A percentile compares a stretch with the other conserved stretches of the same genome.
Evolutionary conservation across 2,113 vertebrate genomes (phyloP).

Genomic region (Gymnocephalus cernua): DNA sequence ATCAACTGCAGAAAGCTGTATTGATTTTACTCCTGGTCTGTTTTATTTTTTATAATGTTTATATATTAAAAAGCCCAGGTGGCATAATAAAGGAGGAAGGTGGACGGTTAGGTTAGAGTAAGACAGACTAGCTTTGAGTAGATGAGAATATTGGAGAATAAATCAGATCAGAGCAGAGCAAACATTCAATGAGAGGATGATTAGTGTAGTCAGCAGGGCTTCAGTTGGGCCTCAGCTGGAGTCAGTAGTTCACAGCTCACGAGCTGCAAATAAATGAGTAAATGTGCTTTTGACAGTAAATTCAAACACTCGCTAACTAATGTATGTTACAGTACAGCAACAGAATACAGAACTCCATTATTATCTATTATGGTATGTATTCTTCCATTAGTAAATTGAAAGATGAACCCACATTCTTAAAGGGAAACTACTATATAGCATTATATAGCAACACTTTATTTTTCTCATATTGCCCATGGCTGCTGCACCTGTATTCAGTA

Average conservation of each 20-base stretch:
- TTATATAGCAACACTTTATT: no score
- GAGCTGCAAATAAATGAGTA: conserved; percentile 46
- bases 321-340: conserved; percentile 34
- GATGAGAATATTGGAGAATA: conserved; percentile 30
- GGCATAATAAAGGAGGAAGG: conserved; percentile 5
- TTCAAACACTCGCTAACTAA: conserved; percentile 17
- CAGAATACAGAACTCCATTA: conserved; percentile 13
- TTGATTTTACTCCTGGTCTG: conserved; percentile 1
- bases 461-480: no score
- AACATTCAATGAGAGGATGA: conserved; percentile 51
- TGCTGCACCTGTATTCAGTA: no score
- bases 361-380: neutral
- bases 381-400: conserved; percentile 19
- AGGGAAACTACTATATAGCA: no score
- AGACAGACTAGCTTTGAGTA: neutral
- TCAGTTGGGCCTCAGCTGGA: conserved; percentile 50
- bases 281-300: conserved; percentile 19
- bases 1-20: conserved; percentile 14
- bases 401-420: conserved; percentile 10
- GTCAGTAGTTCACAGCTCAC: conserved; percentile 38
- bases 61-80: neutral
- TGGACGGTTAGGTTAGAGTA: neutral
- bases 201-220: conserved; percentile 47
- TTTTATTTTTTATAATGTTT: conserved; percentile 13
- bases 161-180: conserved; percentile 32